Evolutionary conservation across 2,797 vertebrate genomes (phyloP).

Genomic region (Manis javanica): DNA sequence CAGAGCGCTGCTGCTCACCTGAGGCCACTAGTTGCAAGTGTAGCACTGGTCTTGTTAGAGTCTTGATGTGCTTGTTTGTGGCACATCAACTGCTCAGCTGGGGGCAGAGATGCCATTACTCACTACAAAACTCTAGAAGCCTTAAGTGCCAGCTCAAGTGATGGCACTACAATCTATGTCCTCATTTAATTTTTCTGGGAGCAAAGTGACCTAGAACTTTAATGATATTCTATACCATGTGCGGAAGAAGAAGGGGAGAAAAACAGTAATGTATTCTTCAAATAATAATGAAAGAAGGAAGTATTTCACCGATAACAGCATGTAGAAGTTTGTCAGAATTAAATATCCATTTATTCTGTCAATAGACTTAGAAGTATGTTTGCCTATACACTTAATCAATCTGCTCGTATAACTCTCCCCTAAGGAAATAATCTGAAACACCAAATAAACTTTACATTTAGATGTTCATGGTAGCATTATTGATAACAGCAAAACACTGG

Average conservation of each 20-base stretch:
- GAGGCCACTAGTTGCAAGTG: neutral
- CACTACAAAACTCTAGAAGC: neutral
- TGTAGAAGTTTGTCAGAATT: neutral
- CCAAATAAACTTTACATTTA: conserved; percentile 5
- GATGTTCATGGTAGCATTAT: neutral
- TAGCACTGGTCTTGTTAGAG: neutral
- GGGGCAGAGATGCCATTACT: neutral
- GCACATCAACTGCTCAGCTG: too few relatives aligned
- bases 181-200: neutral
- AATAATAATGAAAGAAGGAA: conserved; percentile 21
- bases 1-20: neutral
- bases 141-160: neutral
- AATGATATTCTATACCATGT: neutral
- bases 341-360: conserved; percentile 5
- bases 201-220: neutral
- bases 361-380: neutral
- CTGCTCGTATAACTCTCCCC: neutral
- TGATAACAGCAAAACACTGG: neutral
- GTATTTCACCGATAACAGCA: neutral
- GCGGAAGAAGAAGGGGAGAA: neutral
- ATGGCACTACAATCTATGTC: neutral
- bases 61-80: too few relatives aligned
- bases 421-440: conserved; percentile 21
- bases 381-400: neutral
- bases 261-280: neutral